Base-by-base conservation (phyloP, 2,113 vertebrate species). In the Gnathonemus longibarbis region DNA sequence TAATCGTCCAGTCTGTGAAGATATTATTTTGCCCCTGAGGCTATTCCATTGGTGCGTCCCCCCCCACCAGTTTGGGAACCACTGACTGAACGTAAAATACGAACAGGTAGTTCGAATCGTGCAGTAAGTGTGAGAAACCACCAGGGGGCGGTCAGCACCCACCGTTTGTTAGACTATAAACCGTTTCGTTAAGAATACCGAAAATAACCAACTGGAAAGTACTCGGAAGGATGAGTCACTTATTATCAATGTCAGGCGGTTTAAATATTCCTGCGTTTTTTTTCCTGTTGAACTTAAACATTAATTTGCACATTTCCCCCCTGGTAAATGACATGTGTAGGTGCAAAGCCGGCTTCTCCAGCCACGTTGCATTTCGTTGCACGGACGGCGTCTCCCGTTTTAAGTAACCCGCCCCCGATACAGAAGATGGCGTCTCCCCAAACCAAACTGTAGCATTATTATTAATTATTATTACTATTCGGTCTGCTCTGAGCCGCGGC, bases 401-500 rank as follows among this genome's bases (percentile, higher is more conserved):
- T 62, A 89, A 91, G 89, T 91, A 84, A 90, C 86, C 92, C 89
- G 89, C 90, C 91, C 88, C 88, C 21, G 24, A 88, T 89, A 90
- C 89, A 91, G 62, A 45, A 49, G 74, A 48, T 88, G 48, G 89
- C 90, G 90, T 91, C 89, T 91, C 89, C n/a, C 56, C 35, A 58
- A 89, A 91, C 46, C n/a, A 87, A 91, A 90, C 90, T 90, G 90
- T 93, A 94, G 93, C 93, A 89, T 86, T 93, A 39, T 90, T 93
- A 92, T 93, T 93, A 92, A 88, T 93, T 92, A 92, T 93, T 93
- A 92, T 89, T 93, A 90, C n/a, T 45, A 48, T n/a, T 84, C 11
- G 90, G 91, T 94, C 92, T 45, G 92, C 94, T 95, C 96, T 94
- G 88, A 70, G 92, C 92, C 93, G 90, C 91, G 92, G 93, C 92